Evolutionary conservation across 2,113 vertebrate species (phyloP).

Genomic region (Raja brachyura): DNA sequence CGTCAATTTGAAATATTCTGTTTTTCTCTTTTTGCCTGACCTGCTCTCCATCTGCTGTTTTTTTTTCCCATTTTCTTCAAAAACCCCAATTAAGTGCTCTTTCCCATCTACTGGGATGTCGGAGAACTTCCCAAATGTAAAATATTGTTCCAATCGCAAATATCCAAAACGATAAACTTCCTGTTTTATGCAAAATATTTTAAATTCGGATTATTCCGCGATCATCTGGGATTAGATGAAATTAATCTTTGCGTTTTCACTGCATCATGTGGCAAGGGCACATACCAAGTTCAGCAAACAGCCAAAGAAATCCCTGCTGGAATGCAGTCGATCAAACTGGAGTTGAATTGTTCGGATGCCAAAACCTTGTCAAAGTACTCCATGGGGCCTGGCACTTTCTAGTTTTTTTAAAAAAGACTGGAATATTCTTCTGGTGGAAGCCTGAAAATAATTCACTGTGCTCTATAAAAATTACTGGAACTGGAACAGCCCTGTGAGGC

Average conservation of each 20-base stretch:
- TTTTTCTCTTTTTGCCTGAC: too few species aligned
- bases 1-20: too few species aligned
- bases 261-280: background rate
- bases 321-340: background rate
- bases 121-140: background rate
- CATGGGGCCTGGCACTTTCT: background rate
- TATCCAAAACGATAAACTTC: background rate
- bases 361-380: background rate
- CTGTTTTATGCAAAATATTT: background rate
- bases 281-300: background rate
- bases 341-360: background rate
- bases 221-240: constrained; percentile 22
- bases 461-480: background rate
- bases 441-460: background rate
- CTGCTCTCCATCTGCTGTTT: too few species aligned
- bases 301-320: background rate
- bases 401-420: background rate
- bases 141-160: background rate
- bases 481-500: background rate
- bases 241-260: background rate
- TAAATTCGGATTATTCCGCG: background rate
- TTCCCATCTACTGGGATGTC: background rate
- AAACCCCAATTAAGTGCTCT: background rate
- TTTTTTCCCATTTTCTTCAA: too few species aligned
- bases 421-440: background rate